Conservation (phyloP, 2,888 invertebrate genomes). For the Hemaris fuciformis region DNA sequence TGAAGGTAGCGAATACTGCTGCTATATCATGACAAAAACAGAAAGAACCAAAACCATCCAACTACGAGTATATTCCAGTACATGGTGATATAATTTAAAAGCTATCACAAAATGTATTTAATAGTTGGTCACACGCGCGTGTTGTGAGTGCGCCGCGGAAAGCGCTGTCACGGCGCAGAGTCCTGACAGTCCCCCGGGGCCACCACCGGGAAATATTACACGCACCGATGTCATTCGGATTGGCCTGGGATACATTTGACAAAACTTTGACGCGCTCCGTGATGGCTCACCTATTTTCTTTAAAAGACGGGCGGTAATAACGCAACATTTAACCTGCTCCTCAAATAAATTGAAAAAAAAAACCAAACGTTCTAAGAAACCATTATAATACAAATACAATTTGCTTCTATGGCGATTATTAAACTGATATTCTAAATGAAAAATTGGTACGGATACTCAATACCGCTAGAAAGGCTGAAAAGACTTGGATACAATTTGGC, state of each 20-base stretch:
- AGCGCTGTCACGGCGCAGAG: constrained; percentile 11
- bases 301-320: background rate
- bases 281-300: background rate
- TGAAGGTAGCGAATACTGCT: too few species aligned
- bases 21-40: too few species aligned
- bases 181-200: constrained; percentile 33
- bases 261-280: constrained; percentile 49
- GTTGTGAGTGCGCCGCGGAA: constrained; percentile 30
- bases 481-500: too few species aligned
- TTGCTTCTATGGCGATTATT: too few species aligned
- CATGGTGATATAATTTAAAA: background rate
- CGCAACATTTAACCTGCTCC: background rate
- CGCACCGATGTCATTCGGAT: constrained; percentile 54
- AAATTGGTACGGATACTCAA: too few species aligned
- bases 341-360: too few species aligned
- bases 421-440: too few species aligned
- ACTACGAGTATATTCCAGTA: background rate
- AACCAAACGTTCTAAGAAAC: too few species aligned
- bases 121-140: constrained; percentile 24
- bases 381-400: too few species aligned
- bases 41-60: background rate
- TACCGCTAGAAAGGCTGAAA: too few species aligned
- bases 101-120: background rate
- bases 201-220: constrained; percentile 49
- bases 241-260: constrained; percentile 54